phyloP scores from a whole-genome alignment of 2,113 vertebrate genomes.

The Mirza zaza region DNA sequence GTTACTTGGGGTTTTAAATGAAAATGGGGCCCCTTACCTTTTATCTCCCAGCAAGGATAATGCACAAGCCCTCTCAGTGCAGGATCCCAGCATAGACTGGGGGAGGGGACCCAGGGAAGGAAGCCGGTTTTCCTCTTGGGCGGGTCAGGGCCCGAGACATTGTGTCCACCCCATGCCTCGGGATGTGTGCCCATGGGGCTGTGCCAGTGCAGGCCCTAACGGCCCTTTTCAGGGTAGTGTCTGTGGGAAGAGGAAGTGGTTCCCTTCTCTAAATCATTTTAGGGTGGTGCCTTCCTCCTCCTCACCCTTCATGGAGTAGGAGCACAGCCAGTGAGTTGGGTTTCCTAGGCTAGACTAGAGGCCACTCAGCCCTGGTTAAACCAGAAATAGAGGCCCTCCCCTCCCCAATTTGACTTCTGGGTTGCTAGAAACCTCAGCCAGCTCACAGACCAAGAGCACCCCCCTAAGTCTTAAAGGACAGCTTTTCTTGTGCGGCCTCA shows the following conservation, averaged over 20 bases:
- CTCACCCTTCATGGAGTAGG: neutral
- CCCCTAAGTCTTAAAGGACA: neutral
- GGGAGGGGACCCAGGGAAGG: conserved; percentile 12
- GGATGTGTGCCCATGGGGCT: neutral
- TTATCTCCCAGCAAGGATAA: neutral
- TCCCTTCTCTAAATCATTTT: neutral
- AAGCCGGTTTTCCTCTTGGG: conserved; percentile 14
- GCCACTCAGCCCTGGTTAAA: neutral
- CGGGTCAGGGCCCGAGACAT: neutral
- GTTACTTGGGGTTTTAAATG: neutral
- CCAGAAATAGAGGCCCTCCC: neutral
- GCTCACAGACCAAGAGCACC: neutral
- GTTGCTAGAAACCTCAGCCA: neutral
- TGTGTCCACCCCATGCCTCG: neutral
- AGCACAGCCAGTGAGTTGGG: neutral
- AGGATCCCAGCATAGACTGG: neutral
- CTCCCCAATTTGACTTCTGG: neutral
- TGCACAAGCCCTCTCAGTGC: neutral
- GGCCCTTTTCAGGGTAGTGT: neutral
- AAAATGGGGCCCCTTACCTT: neutral
- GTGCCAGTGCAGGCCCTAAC: neutral
- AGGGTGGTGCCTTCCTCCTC: neutral
- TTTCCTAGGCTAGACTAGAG: neutral
- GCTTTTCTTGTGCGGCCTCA: neutral
- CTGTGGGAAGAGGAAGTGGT: conserved; percentile 51